Percentiles rank a stretch among this genome's conserved stretches.
These are phyloP conservation scores for Pseudolaguvia tuberculata DNA, from an alignment of 2,113 vertebrate genomes.

Conservation along the genomic window DNA sequence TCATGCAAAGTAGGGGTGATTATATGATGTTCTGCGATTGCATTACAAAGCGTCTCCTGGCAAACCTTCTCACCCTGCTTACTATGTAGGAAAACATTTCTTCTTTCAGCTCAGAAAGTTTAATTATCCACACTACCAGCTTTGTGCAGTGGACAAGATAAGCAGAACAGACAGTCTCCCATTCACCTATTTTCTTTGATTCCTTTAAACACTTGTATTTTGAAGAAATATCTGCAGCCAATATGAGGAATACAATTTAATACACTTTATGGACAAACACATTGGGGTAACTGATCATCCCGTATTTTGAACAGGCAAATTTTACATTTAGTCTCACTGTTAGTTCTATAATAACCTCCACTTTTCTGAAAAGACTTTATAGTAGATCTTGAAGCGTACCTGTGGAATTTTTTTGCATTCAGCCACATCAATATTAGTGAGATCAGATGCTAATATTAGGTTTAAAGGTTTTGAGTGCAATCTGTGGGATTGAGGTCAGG, in stretches of 20 bases:
- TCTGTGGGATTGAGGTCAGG: too few relatives aligned
- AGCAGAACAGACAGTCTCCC: neutral
- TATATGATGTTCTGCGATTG: slow-evolving; percentile 48
- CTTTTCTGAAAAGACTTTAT: too few relatives aligned
- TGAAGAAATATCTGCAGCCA: neutral
- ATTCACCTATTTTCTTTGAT: slow-evolving; percentile 3
- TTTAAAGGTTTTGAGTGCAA: too few relatives aligned
- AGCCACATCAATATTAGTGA: too few relatives aligned
- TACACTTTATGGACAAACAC: neutral
- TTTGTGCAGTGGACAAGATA: slow-evolving; percentile 1
- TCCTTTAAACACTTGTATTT: neutral
- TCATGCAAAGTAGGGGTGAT: slow-evolving; percentile 43
- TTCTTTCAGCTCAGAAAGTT: slow-evolving; percentile 10
- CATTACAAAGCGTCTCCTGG: slow-evolving; percentile 42
- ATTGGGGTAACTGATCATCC: too few relatives aligned
- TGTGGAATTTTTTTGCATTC: too few relatives aligned
- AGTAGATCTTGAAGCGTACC: too few relatives aligned
- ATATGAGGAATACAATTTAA: neutral
- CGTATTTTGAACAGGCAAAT: too few relatives aligned
- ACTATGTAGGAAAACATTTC: slow-evolving; percentile 43
- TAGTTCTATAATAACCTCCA: too few relatives aligned
- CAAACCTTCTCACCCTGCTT: slow-evolving; percentile 36
- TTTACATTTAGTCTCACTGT: too few relatives aligned
- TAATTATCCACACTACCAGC: slow-evolving; percentile 22
- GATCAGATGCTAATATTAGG: too few relatives aligned